phyloP scores from a whole-genome alignment of 2,888 invertebrate species.

The Drosophila colorata region DNA sequence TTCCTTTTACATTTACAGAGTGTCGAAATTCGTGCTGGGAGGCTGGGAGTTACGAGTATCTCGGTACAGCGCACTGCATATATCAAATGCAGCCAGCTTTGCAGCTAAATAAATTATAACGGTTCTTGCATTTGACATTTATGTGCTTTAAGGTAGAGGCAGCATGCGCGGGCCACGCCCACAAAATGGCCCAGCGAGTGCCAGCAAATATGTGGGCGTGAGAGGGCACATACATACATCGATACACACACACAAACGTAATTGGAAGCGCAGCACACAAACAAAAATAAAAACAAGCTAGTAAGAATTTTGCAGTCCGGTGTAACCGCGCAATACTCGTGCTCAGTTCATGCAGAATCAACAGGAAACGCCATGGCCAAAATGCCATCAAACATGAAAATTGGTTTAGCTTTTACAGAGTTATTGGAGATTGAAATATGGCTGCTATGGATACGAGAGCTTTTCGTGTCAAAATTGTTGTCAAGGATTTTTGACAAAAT shows the following conservation, averaged over 20 bases:
- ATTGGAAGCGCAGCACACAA: not conserved
- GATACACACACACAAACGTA: not conserved
- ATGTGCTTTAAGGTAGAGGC: conserved; percentile 50
- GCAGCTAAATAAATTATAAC: conserved; percentile 61
- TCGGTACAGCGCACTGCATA: conserved; percentile 10
- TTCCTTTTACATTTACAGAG: no score
- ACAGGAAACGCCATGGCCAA: no score
- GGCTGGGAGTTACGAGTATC: not conserved
- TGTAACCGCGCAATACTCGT: no score
- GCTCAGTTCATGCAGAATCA: no score
- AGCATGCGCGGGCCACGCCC: conserved; percentile 28
- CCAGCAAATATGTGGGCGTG: conserved; percentile 38
- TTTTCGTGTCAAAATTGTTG: no score
- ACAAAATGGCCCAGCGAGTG: conserved; percentile 20
- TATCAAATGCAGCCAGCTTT: conserved; percentile 39
- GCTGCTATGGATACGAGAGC: no score
- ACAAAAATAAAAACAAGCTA: not conserved
- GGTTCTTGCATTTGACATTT: conserved; percentile 66
- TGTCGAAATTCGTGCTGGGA: not conserved
- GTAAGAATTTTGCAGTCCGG: no score
- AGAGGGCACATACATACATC: not conserved
- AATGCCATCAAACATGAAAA: no score
- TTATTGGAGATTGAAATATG: no score
- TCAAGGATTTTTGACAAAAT: no score
- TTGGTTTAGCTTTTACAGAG: no score